A percentile compares a stretch with the other conserved stretches of the same genome.
Conservation (phyloP, 1,140 invertebrate genomes). For the Eubasilissa regina region DNA sequence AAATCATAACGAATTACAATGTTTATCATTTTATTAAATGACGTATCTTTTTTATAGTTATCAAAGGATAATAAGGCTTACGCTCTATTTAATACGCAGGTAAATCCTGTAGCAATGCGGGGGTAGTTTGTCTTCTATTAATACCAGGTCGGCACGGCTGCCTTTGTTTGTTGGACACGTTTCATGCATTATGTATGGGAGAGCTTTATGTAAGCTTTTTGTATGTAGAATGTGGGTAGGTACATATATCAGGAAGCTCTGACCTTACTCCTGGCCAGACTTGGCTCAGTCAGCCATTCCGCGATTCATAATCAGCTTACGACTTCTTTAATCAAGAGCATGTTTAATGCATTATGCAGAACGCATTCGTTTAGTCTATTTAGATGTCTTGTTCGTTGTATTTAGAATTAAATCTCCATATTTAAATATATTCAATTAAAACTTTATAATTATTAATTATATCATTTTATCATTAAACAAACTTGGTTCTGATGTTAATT, state of each 20-base stretch:
- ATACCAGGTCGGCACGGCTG: slow-evolving; percentile 8
- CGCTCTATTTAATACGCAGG: too few species aligned
- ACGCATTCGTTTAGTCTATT: not conserved
- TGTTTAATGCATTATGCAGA: not conserved
- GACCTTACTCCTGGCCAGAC: not conserved
- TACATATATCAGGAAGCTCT: slow-evolving; percentile 11
- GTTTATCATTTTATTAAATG: too few species aligned
- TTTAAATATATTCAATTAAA: too few species aligned
- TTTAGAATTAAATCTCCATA: too few species aligned
- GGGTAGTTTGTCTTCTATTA: slow-evolving; percentile 23
- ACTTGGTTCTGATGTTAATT: too few species aligned
- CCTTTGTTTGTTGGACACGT: slow-evolving; percentile 23
- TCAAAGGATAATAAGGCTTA: too few species aligned
- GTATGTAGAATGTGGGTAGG: not conserved
- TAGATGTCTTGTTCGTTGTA: too few species aligned
- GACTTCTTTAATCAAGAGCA: not conserved
- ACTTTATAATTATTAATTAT: too few species aligned
- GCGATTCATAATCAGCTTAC: slow-evolving; percentile 21
- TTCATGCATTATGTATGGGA: slow-evolving; percentile 36
- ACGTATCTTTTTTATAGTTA: too few species aligned
- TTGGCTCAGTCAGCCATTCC: not conserved
- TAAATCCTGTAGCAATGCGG: not conserved
- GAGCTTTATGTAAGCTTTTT: slow-evolving; percentile 19
- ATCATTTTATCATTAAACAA: too few species aligned
- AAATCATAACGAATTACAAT: too few species aligned